Base-by-base conservation (phyloP, 2,888 invertebrate species). In the Cetonia aurata region DNA sequence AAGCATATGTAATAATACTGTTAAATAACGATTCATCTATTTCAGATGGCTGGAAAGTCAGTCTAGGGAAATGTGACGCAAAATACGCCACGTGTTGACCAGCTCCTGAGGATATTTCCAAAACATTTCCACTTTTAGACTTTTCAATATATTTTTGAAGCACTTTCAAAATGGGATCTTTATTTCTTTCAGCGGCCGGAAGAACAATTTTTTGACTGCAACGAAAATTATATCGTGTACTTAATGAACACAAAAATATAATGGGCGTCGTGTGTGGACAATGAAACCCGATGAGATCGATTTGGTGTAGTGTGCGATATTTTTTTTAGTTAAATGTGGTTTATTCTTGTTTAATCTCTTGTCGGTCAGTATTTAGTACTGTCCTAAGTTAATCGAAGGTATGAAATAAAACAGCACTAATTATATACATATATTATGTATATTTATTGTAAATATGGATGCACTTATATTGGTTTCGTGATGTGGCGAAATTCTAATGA, bases 1-100 rank as follows among this genome's bases (percentile, higher is more conserved):
- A 77, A 0, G 86, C 88, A 81, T 91, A 90, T 50, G 87, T 87
- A 66, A 80, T 78, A 69, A 91, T 90, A 76, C 90, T 91, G 41
- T 88, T 87, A 66, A 95, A 83, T 73, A 90, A 85, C 71, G 84
- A 84, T 50, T 85, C 81, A 75, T 94, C 93, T 75, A 87, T 85
- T 82, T 97, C 96, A 10, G 93, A 90, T 0, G 96, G 95, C 78
- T 94, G 93, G 84, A 94, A 96, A 50, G 85, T 88, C 0, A 94
- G 87, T 75, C 89, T 88, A 4, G 92, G 92, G 79, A 96, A 92
- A 77, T 91, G 82, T 17, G 90, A 87, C 0, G 96, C 95, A 84
- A 96, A 93, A 82, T 91, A 90, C 6, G 90, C 88, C 0, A 90
- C 82, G 83, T 97, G 96, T 81, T 96, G 94, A 70, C 96, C 94